These are phyloP conservation scores for Diabrotica balteata DNA, from an alignment of 2,888 invertebrate genomes.

Conservation along the genomic window DNA sequence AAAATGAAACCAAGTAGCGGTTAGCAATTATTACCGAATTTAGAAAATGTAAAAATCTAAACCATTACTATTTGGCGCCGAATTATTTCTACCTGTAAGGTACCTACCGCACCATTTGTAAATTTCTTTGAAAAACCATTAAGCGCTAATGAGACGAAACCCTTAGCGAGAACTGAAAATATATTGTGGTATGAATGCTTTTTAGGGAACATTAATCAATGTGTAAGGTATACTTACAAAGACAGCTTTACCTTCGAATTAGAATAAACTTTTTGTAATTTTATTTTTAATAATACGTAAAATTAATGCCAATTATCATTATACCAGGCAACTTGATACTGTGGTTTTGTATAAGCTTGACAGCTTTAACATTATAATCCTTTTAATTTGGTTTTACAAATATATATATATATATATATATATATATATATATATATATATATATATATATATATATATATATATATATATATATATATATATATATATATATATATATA, in stretches of 20 bases:
- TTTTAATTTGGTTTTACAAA: no score
- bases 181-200: conserved; percentile 42
- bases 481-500: no score
- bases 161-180: conserved; percentile 36
- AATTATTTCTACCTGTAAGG: conserved; percentile 49
- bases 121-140: conserved; percentile 32
- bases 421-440: no score
- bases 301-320: conserved; percentile 34
- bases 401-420: no score
- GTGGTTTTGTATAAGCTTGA: no score
- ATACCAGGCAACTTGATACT: not conserved
- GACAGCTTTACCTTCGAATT: conserved; percentile 56
- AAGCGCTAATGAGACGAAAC: conserved; percentile 18
- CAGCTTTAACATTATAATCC: no score
- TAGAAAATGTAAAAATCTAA: conserved; percentile 48
- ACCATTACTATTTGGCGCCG: conserved; percentile 52
- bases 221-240: conserved; percentile 56
- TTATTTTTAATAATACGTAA: conserved; percentile 36
- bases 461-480: no score
- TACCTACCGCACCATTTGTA: conserved; percentile 22
- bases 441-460: no score
- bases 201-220: conserved; percentile 56
- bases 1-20: conserved; percentile 54
- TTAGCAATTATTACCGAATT: conserved; percentile 53
- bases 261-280: conserved; percentile 47